phyloP scores from a whole-genome alignment of 2,797 vertebrate species.

The Tapirus indicus region DNA sequence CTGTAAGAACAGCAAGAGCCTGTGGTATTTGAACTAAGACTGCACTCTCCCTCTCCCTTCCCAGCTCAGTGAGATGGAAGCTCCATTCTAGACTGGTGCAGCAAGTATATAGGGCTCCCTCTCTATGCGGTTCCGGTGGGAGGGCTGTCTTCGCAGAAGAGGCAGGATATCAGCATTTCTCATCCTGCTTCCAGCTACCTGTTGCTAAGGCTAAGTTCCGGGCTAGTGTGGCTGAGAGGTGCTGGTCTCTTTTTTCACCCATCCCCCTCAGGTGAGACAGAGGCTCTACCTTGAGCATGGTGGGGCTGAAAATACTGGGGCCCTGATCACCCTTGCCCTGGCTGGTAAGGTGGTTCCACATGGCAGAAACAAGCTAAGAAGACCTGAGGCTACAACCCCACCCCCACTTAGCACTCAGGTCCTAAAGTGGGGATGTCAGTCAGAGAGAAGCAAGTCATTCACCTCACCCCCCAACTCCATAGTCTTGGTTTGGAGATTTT shows the following conservation, averaged over 20 bases:
- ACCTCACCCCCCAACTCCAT: not conserved
- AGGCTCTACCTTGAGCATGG: not conserved
- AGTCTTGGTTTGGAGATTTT: not conserved
- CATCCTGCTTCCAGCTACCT: not conserved
- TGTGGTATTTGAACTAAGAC: not conserved
- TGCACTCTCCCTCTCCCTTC: not conserved
- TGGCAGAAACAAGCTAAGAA: not conserved
- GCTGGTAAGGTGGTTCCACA: not conserved
- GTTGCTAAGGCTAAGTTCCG: not conserved
- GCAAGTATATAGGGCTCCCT: not conserved
- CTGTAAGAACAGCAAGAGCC: not conserved
- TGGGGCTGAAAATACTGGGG: not conserved
- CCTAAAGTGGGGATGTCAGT: not conserved
- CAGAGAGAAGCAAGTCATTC: not conserved
- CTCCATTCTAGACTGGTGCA: not conserved
- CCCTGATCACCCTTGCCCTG: not conserved
- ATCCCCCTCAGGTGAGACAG: not conserved
- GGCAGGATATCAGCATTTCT: not conserved
- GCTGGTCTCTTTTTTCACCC: not conserved
- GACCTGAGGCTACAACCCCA: not conserved
- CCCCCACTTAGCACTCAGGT: not conserved
- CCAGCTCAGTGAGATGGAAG: not conserved
- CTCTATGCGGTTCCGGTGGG: not conserved
- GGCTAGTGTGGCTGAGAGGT: not conserved
- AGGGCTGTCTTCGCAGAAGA: not conserved